Evolutionary conservation across 2,113 vertebrate species (phyloP).

Genomic region (Pelecanoides urinatrix): DNA sequence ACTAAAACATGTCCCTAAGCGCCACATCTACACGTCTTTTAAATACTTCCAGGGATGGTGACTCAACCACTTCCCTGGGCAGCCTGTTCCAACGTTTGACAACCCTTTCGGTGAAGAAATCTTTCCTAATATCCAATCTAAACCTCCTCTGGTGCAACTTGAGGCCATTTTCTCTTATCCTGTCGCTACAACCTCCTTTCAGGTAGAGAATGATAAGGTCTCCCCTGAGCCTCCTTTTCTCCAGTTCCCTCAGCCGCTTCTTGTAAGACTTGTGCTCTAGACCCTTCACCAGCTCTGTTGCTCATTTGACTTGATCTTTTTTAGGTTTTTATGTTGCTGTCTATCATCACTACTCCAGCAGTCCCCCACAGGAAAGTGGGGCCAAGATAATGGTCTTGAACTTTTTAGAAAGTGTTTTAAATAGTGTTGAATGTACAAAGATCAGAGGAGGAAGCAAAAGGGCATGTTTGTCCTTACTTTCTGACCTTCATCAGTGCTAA

Average conservation of each 20-base stretch:
- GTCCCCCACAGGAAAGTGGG: not conserved
- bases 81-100: too few relatives aligned
- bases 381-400: not conserved
- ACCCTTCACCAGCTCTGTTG: not conserved
- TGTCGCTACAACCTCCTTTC: too few relatives aligned
- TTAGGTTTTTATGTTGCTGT: not conserved
- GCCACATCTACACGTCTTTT: too few relatives aligned
- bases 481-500: not conserved
- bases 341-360: not conserved
- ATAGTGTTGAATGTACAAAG: not conserved
- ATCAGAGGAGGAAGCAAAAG: not conserved
- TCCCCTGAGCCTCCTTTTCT: not conserved
- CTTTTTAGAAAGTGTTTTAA: not conserved
- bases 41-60: too few relatives aligned
- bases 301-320: not conserved
- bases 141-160: too few relatives aligned
- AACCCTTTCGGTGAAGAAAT: too few relatives aligned
- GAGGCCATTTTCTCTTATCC: too few relatives aligned
- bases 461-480: not conserved
- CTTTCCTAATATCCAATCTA: too few relatives aligned
- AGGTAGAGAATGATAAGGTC: too few relatives aligned
- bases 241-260: not conserved
- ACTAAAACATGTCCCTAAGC: too few relatives aligned
- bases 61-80: too few relatives aligned
- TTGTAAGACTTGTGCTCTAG: not conserved